phyloP scores from a whole-genome alignment of 2,797 vertebrate genomes.

The Enteromius trimaculatus region DNA sequence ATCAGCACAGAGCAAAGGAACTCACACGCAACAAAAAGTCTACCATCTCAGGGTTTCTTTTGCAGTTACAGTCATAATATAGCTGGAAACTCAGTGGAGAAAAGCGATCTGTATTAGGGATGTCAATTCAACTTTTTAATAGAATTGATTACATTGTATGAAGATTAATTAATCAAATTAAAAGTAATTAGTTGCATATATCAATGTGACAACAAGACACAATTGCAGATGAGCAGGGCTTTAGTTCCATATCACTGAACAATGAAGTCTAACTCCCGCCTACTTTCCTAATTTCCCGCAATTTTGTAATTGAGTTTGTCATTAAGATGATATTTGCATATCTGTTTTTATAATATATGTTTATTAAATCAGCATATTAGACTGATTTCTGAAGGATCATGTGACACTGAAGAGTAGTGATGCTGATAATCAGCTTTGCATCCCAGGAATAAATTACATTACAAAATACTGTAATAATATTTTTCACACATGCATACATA shows the following conservation, averaged over 20 bases:
- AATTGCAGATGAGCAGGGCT: background rate
- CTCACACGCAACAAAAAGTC: conserved; percentile 2
- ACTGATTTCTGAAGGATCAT: background rate
- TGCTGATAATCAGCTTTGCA: background rate
- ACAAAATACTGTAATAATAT: background rate
- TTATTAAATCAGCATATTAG: background rate
- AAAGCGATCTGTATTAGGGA: background rate
- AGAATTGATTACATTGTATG: background rate
- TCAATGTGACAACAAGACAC: conserved; percentile 12
- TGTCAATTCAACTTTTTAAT: background rate
- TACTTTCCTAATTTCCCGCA: background rate
- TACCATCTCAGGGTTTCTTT: background rate
- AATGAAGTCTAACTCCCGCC: background rate
- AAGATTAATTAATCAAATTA: conserved; percentile 4
- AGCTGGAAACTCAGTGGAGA: background rate
- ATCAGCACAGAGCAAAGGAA: conserved; percentile 30
- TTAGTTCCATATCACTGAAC: background rate
- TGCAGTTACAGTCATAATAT: background rate
- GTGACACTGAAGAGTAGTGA: background rate
- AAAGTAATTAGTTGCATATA: background rate
- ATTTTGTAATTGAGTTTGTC: background rate
- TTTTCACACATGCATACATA: too few relatives aligned
- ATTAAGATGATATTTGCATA: background rate
- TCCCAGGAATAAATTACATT: background rate
- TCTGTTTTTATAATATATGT: background rate